Evolutionary conservation across 2,888 invertebrate genomes (phyloP).

Genomic region (Drosophila anomalata): DNA sequence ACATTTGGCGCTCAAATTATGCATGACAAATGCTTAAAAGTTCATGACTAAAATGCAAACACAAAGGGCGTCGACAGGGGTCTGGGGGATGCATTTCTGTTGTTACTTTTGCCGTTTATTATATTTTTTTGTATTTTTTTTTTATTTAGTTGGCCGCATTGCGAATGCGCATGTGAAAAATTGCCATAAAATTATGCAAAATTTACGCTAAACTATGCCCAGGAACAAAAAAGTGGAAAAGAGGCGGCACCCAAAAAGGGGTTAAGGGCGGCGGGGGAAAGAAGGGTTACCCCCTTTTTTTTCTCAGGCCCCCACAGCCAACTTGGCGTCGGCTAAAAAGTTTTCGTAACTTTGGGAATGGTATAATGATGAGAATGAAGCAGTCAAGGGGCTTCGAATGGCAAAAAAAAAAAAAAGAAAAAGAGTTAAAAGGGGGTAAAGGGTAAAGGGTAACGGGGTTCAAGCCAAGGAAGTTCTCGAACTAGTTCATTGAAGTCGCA

Average conservation of each 20-base stretch:
- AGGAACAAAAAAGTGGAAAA: conserved; percentile 1
- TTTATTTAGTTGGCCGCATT: conserved; percentile 34
- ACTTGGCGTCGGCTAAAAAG: conserved; percentile 42
- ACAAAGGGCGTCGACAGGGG: conserved; percentile 44
- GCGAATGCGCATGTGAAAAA: conserved; percentile 71
- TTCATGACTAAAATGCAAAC: conserved; percentile 77
- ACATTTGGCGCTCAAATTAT: conserved; percentile 80
- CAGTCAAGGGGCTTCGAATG: conserved; percentile 25
- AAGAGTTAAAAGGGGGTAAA: background rate
- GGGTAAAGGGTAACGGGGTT: background rate
- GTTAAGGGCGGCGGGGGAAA: background rate
- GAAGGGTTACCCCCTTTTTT: no score
- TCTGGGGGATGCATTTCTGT: conserved; percentile 2
- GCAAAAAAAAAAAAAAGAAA: background rate
- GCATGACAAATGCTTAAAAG: conserved; percentile 79
- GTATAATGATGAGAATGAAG: conserved; percentile 47
- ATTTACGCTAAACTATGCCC: conserved; percentile 63
- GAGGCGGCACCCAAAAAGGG: background rate
- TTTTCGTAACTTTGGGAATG: conserved; percentile 40
- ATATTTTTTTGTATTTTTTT: conserved; percentile 1
- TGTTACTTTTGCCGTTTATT: conserved; percentile 21
- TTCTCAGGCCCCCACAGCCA: conserved; percentile 38
- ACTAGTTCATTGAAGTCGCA: conserved; percentile 32
- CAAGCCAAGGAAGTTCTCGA: conserved; percentile 21
- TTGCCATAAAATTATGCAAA: conserved; percentile 75